Evolutionary conservation across 2,888 invertebrate species (phyloP), one percentile per base, ranked within the genome.

Genomic region (Dasypogon diadema): DNA sequence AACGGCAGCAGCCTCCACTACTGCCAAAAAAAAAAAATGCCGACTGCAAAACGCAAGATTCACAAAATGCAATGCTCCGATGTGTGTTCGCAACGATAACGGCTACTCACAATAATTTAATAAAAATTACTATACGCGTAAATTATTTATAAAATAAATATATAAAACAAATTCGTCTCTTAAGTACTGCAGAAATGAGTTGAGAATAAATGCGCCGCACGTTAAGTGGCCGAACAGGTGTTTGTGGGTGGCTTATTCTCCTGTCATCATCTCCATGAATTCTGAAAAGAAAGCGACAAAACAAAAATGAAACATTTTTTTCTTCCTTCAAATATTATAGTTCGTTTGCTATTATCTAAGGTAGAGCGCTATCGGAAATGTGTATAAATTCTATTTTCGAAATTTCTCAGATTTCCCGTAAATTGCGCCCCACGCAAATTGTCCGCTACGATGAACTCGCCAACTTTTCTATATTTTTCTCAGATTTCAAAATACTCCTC

Each of bases 201-300:
- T 74, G 68, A 77, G 75, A 75, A 68, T 48, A 60, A 76, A 54
- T 74, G 74, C 48, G 60, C 26, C 55, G 26, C 54, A 51, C 60
- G 21, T 51, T 68, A 46, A 26, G 46, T 42, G 74, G 16, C 22
- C 14, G 30, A 63, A 21, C 22, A 4, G 26, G 42, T 65, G 73
- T 12, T 22, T n/a, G 8, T 65, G 22, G 1, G 8, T 4, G 18
- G 18, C 84, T 91, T 93, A 93, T 91, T 95, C 94, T 87, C 95
- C 95, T 80, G 95, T 95, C 95, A 96, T 96, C 95, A 96, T 95
- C 87, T 95, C 95, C 95, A 95, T 95, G 89, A 95, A 95, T 90
- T 95, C 95, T 95, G 91, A 92, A 92, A 85, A 81, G 87, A 87
- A 83, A 82, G 80, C 79, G 80, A 78, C 78, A 77, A 77, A 78